A percentile compares a stretch with the other conserved stretches of the same genome.
Conservation (phyloP, 2,113 vertebrate species). For the Ochotona princeps region DNA sequence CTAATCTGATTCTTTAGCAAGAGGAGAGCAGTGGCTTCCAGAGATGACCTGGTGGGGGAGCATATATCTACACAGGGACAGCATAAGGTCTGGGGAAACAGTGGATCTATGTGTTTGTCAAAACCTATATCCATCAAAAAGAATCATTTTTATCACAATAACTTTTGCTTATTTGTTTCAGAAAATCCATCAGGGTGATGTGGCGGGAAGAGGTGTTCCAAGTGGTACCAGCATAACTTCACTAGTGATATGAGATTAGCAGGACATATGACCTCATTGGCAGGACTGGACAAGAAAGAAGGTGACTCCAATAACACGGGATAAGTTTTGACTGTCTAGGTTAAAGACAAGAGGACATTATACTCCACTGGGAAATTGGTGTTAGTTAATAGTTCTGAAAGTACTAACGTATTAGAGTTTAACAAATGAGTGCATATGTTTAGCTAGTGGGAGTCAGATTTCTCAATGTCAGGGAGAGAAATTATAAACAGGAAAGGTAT, state of each 20-base stretch:
- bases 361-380: background rate
- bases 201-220: background rate
- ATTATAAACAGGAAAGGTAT: background rate
- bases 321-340: background rate
- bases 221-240: background rate
- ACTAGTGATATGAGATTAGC: background rate
- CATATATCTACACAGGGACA: background rate
- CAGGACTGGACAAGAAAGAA: background rate
- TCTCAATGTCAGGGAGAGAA: background rate
- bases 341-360: background rate
- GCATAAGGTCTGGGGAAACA: background rate
- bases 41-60: background rate
- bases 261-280: background rate
- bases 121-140: background rate
- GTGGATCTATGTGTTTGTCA: background rate
- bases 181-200: background rate
- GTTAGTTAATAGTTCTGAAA: background rate
- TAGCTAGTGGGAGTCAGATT: background rate
- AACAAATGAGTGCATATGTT: background rate
- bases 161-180: background rate
- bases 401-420: background rate
- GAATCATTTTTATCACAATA: background rate
- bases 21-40: too few species aligned
- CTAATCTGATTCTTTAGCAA: background rate
- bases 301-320: background rate